phyloP scores from a whole-genome alignment of 2,888 invertebrate species.

The Drosophila bunnanda region DNA sequence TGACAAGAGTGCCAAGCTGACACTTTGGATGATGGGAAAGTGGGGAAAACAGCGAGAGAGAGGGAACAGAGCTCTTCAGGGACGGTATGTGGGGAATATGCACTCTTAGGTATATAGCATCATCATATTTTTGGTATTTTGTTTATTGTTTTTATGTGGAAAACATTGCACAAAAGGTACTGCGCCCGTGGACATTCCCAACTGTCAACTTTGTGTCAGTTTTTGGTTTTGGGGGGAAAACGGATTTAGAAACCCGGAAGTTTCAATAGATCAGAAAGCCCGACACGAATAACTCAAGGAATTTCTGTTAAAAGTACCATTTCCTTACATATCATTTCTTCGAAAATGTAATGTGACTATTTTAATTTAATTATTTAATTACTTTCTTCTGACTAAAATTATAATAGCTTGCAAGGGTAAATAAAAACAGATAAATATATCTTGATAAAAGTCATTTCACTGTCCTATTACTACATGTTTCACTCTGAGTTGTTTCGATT shows the following conservation, averaged over 20 bases:
- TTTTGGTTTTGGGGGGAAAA: neutral
- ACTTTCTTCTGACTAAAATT: no score
- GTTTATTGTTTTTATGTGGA: constrained; percentile 60
- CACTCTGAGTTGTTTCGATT: neutral
- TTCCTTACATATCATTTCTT: constrained; percentile 5
- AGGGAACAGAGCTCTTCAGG: neutral
- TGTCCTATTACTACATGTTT: no score
- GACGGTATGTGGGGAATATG: neutral
- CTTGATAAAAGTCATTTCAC: no score
- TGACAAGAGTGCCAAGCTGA: constrained; percentile 35
- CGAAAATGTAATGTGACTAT: no score
- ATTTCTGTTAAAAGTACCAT: neutral
- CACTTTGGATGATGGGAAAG: neutral
- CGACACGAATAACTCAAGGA: constrained; percentile 1
- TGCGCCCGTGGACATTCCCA: neutral
- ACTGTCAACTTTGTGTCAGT: constrained; percentile 14
- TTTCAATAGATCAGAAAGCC: constrained; percentile 36
- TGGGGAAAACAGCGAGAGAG: neutral
- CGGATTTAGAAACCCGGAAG: constrained; percentile 63
- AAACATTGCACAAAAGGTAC: constrained; percentile 2
- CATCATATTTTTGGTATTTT: constrained; percentile 29
- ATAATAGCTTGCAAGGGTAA: no score
- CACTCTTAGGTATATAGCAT: constrained; percentile 3
- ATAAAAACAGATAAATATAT: no score
- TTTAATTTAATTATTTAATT: no score